A percentile compares a stretch with the other conserved stretches of the same genome.
phyloP scores from a whole-genome alignment of 2,888 invertebrate genomes.

The Onthophagus sagittarius region DNA sequence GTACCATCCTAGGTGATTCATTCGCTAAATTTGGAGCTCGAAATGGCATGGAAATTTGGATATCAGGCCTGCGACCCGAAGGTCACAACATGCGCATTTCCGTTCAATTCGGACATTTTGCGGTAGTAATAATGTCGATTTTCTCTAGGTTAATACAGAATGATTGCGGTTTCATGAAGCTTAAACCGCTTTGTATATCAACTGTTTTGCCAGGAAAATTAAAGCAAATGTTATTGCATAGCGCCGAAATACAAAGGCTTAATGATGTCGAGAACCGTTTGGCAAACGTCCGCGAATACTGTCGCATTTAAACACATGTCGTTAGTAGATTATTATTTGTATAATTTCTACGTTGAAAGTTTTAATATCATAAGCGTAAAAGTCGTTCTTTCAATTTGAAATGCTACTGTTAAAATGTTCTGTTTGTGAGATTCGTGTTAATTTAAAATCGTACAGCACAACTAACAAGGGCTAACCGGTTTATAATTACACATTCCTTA shows the following conservation, averaged over 20 bases:
- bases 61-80: background rate
- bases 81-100: background rate
- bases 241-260: background rate
- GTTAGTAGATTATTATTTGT: no score
- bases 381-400: no score
- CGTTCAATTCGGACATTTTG: background rate
- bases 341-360: no score
- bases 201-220: background rate
- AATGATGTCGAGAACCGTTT: background rate
- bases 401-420: no score
- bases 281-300: background rate
- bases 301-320: background rate
- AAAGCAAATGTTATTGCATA: background rate
- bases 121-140: background rate
- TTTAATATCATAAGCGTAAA: background rate
- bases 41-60: background rate
- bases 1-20: background rate
- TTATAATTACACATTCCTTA: background rate
- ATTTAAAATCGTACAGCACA: background rate
- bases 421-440: no score
- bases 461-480: background rate
- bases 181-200: background rate
- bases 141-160: background rate
- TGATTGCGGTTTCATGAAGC: background rate
- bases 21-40: background rate